Evolutionary conservation across 2,113 vertebrate genomes (phyloP).

Genomic region (Tachuris rubrigastra): DNA sequence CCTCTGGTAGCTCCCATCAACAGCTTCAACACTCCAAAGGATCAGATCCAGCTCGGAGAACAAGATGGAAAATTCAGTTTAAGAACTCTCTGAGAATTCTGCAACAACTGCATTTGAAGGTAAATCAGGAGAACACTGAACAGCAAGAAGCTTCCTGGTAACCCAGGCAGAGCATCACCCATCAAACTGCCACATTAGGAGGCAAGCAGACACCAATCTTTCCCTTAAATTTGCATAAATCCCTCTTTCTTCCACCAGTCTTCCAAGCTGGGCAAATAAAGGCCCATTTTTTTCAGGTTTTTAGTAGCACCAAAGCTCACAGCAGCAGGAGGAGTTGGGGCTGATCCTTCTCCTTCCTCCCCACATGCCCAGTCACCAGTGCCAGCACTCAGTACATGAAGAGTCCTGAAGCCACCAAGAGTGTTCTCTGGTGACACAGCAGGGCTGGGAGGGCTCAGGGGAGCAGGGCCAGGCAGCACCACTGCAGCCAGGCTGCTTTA

Average conservation of each 20-base stretch:
- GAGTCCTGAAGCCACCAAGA: no score
- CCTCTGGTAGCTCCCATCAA: accelerated
- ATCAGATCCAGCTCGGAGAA: neutral
- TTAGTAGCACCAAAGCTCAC: neutral
- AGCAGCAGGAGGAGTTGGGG: neutral
- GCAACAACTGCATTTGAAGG: neutral
- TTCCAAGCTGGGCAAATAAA: neutral
- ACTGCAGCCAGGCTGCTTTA: neutral
- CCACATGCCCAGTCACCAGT: neutral
- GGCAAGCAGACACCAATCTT: neutral
- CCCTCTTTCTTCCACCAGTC: neutral
- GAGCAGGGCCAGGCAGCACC: neutral
- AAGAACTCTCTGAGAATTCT: neutral
- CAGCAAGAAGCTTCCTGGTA: neutral
- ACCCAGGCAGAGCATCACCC: neutral
- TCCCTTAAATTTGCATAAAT: neutral
- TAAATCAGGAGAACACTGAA: neutral
- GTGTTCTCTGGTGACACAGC: neutral
- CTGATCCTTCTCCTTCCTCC: neutral
- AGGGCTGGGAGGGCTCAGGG: neutral
- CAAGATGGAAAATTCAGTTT: accelerated
- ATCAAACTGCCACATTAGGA: neutral
- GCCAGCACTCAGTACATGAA: neutral
- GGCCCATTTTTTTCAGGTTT: neutral
- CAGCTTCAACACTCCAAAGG: accelerated